Conservation (phyloP, 2,113 vertebrate genomes). For the Amphiprion percula region DNA sequence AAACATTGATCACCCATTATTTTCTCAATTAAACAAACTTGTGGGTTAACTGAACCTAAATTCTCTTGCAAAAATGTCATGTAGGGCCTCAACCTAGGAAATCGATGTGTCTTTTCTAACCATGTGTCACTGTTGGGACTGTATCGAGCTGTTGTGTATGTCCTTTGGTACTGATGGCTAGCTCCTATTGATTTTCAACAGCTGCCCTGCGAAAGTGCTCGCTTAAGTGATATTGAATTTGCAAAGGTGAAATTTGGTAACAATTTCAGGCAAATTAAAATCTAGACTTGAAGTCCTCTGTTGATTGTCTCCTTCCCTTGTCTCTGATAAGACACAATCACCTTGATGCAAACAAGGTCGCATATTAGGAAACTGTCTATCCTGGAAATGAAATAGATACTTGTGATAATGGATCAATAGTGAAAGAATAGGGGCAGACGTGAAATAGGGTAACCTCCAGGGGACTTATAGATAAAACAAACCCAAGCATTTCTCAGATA, state of each 20-base stretch:
- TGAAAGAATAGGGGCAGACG: constrained; percentile 21
- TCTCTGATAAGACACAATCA: constrained; percentile 38
- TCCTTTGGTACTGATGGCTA: constrained; percentile 68
- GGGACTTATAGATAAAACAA: constrained; percentile 45
- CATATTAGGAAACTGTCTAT: constrained; percentile 41
- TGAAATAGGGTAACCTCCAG: constrained; percentile 21
- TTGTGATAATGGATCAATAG: constrained; percentile 62
- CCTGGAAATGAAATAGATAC: constrained; percentile 56
- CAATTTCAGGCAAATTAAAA: constrained; percentile 73
- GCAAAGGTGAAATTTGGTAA: constrained; percentile 68
- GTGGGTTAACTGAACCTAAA: too few relatives aligned
- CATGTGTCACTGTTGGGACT: constrained; percentile 13
- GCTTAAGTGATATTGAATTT: constrained; percentile 73
- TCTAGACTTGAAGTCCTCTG: constrained; percentile 22
- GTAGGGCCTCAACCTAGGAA: background rate
- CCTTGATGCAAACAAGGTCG: constrained; percentile 63
- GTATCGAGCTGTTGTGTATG: constrained; percentile 64
- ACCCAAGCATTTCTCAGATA: constrained; percentile 16
- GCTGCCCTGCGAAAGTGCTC: constrained; percentile 46
- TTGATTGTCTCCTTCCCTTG: constrained; percentile 23
- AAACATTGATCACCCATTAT: too few relatives aligned
- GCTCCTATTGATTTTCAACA: constrained; percentile 76
- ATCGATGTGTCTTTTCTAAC: constrained; percentile 39
- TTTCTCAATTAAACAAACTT: too few relatives aligned
- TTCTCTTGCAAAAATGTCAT: too few relatives aligned